These are phyloP conservation scores for Coenonympha glycerion DNA, from an alignment of 2,888 invertebrate genomes.

Conservation along the genomic window DNA sequence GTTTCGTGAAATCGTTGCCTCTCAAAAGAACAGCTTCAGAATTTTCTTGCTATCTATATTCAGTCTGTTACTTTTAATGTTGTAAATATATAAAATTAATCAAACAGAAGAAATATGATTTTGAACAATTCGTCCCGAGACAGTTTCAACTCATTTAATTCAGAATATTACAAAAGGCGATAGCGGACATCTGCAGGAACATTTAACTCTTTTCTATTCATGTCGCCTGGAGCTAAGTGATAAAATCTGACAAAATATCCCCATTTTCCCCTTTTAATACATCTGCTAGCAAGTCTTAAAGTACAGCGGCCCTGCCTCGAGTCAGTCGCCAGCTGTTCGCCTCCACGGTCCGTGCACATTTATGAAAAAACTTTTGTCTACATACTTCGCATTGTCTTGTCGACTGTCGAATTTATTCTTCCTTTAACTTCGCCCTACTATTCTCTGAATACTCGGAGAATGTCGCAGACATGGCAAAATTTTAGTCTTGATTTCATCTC, in stretches of 20 bases:
- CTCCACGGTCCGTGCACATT: conserved; percentile 58
- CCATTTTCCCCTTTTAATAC: conserved; percentile 67
- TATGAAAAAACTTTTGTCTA: conserved; percentile 71
- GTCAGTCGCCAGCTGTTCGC: conserved; percentile 68
- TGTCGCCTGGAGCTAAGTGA: conserved; percentile 54
- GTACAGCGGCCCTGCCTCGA: conserved; percentile 52
- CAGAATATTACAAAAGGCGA: conserved; percentile 26
- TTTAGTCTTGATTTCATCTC: conserved; percentile 3
- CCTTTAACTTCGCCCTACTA: conserved; percentile 36
- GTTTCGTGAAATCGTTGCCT: background rate
- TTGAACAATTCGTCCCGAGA: background rate
- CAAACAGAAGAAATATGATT: background rate
- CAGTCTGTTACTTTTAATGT: no score
- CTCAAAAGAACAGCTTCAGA: no score
- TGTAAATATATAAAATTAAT: no score
- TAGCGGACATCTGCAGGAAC: conserved; percentile 28
- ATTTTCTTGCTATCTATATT: no score
- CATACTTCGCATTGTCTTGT: conserved; percentile 61
- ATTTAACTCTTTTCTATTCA: conserved; percentile 42
- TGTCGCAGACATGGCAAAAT: conserved; percentile 17
- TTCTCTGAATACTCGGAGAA: conserved; percentile 19
- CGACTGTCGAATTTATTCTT: conserved; percentile 45
- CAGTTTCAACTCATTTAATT: conserved; percentile 20
- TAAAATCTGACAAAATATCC: conserved; percentile 61
- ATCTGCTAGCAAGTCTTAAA: conserved; percentile 62